phyloP scores from a whole-genome alignment of 1,140 invertebrate genomes.

The Hetaerina americana region DNA sequence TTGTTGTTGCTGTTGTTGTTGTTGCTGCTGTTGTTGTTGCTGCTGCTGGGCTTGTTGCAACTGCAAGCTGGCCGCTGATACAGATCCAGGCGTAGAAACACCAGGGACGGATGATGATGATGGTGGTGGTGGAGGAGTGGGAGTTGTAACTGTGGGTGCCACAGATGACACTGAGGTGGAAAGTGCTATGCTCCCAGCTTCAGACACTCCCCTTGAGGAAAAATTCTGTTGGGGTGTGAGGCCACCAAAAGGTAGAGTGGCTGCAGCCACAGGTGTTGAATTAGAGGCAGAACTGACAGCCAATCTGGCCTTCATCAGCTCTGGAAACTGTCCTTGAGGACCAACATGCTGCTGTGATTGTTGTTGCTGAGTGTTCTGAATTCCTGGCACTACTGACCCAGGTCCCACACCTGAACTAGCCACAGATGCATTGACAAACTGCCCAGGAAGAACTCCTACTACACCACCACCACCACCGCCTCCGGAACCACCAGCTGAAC shows the following conservation, averaged over 20 bases:
- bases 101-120: constrained; percentile 3
- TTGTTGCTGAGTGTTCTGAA: constrained; percentile 17
- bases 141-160: constrained; percentile 12
- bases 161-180: constrained; percentile 9
- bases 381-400: constrained; percentile 2
- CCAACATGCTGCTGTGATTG: constrained; percentile 13
- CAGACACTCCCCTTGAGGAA: not conserved
- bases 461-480: not conserved
- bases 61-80: constrained; percentile 30
- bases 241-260: constrained; percentile 24
- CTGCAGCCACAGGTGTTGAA: constrained; percentile 12
- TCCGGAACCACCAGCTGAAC: not conserved
- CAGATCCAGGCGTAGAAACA: constrained; percentile 1
- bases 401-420: not conserved
- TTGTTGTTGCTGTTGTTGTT: constrained; percentile 21
- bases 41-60: constrained; percentile 25
- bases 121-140: constrained; percentile 1
- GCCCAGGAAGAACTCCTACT: not conserved
- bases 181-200: constrained; percentile 2
- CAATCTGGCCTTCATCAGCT: constrained; percentile 8
- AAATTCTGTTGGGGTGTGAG: constrained; percentile 14
- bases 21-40: constrained; percentile 19
- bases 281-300: constrained; percentile 18
- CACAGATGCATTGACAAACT: constrained; percentile 2
- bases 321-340: constrained; percentile 14